A percentile compares a stretch with the other conserved stretches of the same genome.
Conservation (phyloP, 2,888 invertebrate species). For the Hirtodrosophila alboralis region DNA sequence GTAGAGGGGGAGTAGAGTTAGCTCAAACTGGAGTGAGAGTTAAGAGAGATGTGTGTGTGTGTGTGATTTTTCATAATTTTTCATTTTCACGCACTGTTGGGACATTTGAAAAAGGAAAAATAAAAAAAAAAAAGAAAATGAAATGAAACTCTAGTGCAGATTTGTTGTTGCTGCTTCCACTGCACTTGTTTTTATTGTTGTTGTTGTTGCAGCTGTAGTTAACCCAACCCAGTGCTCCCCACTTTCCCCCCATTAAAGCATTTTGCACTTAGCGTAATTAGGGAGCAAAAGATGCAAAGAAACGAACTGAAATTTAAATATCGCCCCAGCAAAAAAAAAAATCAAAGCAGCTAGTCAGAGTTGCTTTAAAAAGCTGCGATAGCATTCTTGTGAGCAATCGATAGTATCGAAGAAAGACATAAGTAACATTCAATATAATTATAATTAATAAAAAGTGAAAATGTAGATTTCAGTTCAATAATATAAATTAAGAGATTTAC, state of each 20-base stretch:
- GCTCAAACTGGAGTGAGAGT: conserved; percentile 20
- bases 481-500: too few relatives aligned
- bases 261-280: conserved; percentile 73
- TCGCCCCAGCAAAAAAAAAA: conserved; percentile 15
- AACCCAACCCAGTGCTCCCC: background rate
- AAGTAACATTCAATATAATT: too few relatives aligned
- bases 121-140: conserved; percentile 1
- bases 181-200: conserved; percentile 38
- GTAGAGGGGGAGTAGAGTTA: too few relatives aligned
- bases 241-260: conserved; percentile 36
- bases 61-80: conserved; percentile 70
- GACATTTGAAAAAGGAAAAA: conserved; percentile 69
- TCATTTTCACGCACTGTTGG: conserved; percentile 78
- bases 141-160: conserved; percentile 49
- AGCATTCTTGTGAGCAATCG: too few relatives aligned
- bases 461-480: too few relatives aligned
- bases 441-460: too few relatives aligned
- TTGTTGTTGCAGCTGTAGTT: conserved; percentile 14
- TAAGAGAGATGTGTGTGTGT: conserved; percentile 6
- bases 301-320: conserved; percentile 42
- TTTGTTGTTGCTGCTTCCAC: conserved; percentile 44
- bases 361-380: background rate
- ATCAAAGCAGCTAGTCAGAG: conserved; percentile 51
- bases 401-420: too few relatives aligned
- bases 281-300: conserved; percentile 43